These are phyloP conservation scores for Habrosyne pyritoides DNA, from an alignment of 2,888 invertebrate species.

Conservation along the genomic window DNA sequence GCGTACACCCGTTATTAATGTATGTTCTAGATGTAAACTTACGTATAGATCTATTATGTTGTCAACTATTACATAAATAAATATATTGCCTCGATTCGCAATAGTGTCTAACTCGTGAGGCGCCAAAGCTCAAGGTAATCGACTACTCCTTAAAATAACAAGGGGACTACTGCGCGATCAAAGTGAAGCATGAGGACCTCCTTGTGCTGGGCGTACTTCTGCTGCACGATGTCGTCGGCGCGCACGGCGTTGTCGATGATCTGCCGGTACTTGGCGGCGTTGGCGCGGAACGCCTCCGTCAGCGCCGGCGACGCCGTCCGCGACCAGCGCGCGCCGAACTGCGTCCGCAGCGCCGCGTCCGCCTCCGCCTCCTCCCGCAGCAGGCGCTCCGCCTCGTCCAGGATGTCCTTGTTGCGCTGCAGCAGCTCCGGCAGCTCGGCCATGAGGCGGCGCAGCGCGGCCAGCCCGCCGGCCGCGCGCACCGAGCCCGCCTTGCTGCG, in stretches of 20 bases:
- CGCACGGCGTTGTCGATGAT: conserved; percentile 95
- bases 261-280: conserved; percentile 95
- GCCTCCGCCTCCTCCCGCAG: conserved; percentile 96
- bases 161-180: too few relatives aligned
- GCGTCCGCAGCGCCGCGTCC: conserved; percentile 92
- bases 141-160: too few relatives aligned
- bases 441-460: conserved; percentile 88
- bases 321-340: conserved; percentile 97
- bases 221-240: conserved; percentile 92
- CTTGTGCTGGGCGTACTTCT: conserved; percentile 92
- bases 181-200: conserved; percentile 49
- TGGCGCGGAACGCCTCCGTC: conserved; percentile 94
- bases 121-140: too few relatives aligned
- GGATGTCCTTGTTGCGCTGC: conserved; percentile 93
- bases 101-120: too few relatives aligned
- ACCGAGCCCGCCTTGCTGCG: conserved; percentile 92
- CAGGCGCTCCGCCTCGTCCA: conserved; percentile 94
- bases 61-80: too few relatives aligned
- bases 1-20: too few relatives aligned
- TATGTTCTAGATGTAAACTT: too few relatives aligned
- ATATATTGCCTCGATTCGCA: too few relatives aligned
- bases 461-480: conserved; percentile 89
- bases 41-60: too few relatives aligned
- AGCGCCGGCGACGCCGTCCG: conserved; percentile 94
- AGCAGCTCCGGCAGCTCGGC: conserved; percentile 95